Evolutionary conservation across 2,797 vertebrate species (phyloP), one percentile per base, ranked within the genome.

Genomic region (Malacoctenus gilli): DNA sequence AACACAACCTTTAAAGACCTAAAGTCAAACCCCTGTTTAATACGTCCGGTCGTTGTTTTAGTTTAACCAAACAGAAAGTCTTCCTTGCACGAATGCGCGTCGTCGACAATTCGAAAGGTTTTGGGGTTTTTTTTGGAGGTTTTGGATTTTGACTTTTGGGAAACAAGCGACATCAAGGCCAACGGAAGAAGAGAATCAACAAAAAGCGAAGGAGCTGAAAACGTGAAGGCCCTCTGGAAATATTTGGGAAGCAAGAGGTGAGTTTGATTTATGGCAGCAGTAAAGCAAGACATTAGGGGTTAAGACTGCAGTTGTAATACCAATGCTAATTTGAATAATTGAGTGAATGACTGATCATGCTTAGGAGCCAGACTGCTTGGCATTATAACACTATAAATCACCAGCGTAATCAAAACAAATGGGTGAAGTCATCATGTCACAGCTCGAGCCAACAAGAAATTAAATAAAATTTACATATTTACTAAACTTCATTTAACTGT

Each of bases 321-420:
- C 59, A 56, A 74, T 43, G 66, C 76, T 76, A 72, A 88, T 86
- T 82, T 86, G 78, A 87, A 88, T 88, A 87, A 87, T 81, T 87
- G 79, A 88, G 73, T 86, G 79, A 87, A 84, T 87, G 84, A 88
- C 68, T 80, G 76, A 86, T 87, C 79, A 82, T 80, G 74, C 71
- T 79, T 77, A 72, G 75, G 49, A 78, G 80, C 75, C 73, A 60
- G 80, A 72, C 80, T 47, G 71, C 79, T 71, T 62, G 67, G 74
- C 76, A 56, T 73, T 80, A 78, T 52, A 84, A 77, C 60, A 38
- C 72, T 40, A 87, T 89, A 84, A 84, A 87, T 89, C 86, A 84
- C 15, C 1, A 49, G 43, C 12, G 56, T 84, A 86, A 87, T 88
- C 87, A 83, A 87, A 87, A 85, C 81, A 82, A 89, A 88, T 87